These are phyloP conservation scores for Zeus faber DNA, from an alignment of 2,113 vertebrate species.

Conservation along the genomic window DNA sequence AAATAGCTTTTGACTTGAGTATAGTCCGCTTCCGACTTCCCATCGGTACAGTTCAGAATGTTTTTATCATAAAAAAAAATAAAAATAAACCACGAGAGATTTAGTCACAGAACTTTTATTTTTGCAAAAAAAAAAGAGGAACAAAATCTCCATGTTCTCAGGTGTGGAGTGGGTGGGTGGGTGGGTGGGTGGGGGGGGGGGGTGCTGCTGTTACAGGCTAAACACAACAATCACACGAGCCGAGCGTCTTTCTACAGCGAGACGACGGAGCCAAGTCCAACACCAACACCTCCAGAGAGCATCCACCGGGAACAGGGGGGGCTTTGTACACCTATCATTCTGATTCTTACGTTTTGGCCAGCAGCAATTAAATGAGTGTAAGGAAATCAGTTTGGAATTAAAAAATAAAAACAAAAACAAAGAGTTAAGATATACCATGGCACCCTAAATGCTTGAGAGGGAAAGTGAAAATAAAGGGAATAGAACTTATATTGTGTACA, in stretches of 20 bases:
- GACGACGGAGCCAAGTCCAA: too few relatives aligned
- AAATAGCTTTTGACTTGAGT: too few relatives aligned
- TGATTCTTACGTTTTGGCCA: constrained; percentile 57
- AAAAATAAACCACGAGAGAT: not conserved
- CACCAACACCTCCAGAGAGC: constrained; percentile 50
- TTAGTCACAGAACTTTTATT: constrained; percentile 75
- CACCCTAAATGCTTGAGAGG: constrained; percentile 78
- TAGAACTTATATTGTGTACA: constrained; percentile 24
- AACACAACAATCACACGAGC: constrained; percentile 69
- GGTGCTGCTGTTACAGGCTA: constrained; percentile 64
- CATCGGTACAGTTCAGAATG: too few relatives aligned
- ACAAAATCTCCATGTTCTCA: constrained; percentile 69
- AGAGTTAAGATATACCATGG: constrained; percentile 80
- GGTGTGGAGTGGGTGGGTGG: constrained; percentile 51
- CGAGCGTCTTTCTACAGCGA: constrained; percentile 72
- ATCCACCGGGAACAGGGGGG: constrained; percentile 31
- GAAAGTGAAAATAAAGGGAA: constrained; percentile 52
- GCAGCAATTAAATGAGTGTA: constrained; percentile 63
- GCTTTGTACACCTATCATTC: constrained; percentile 47
- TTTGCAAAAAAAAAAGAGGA: constrained; percentile 62
- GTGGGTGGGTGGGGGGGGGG: constrained; percentile 53
- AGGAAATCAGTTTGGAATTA: constrained; percentile 71
- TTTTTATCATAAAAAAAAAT: too few relatives aligned
- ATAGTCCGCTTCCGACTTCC: too few relatives aligned
- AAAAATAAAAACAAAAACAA: constrained; percentile 60